Conservation (phyloP, 2,113 vertebrate species). For the Hemibagrus wyckioides region DNA sequence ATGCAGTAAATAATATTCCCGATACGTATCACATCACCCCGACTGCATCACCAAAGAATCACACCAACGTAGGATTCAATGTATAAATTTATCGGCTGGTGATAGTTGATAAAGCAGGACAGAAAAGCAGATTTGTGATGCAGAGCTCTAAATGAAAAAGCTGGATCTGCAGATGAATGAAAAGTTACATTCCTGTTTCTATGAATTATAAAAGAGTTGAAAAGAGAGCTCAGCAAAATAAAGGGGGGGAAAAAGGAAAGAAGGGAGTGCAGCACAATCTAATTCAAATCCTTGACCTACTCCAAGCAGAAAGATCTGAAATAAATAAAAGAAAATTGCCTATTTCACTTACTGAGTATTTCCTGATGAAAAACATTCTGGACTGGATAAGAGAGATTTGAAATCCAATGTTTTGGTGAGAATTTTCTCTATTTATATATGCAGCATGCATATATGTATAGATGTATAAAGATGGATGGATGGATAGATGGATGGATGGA, state of each 20-base stretch:
- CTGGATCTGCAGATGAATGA: slow-evolving; percentile 12
- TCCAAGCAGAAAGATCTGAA: slow-evolving; percentile 7
- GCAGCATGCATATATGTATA: no score
- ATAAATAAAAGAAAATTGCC: slow-evolving; percentile 29
- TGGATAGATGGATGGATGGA: no score
- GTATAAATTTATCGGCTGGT: neutral
- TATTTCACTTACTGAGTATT: slow-evolving; percentile 29
- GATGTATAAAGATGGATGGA: no score
- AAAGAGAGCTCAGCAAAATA: neutral
- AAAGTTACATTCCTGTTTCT: slow-evolving; percentile 10
- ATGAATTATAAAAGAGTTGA: slow-evolving; percentile 27
- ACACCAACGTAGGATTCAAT: neutral
- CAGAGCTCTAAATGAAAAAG: neutral
- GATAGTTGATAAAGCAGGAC: neutral
- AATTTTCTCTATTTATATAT: neutral
- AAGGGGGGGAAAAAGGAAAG: neutral
- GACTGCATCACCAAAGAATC: neutral
- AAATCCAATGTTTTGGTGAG: neutral
- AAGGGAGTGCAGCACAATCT: slow-evolving; percentile 17
- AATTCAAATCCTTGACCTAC: slow-evolving; percentile 28
- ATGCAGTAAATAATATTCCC: neutral
- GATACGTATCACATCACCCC: neutral
- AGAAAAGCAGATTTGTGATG: slow-evolving; percentile 1
- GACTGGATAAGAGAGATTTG: slow-evolving; percentile 3
- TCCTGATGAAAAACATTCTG: slow-evolving; percentile 10